phyloP scores from a whole-genome alignment of 1,140 invertebrate species.

The Gryon sp. region DNA sequence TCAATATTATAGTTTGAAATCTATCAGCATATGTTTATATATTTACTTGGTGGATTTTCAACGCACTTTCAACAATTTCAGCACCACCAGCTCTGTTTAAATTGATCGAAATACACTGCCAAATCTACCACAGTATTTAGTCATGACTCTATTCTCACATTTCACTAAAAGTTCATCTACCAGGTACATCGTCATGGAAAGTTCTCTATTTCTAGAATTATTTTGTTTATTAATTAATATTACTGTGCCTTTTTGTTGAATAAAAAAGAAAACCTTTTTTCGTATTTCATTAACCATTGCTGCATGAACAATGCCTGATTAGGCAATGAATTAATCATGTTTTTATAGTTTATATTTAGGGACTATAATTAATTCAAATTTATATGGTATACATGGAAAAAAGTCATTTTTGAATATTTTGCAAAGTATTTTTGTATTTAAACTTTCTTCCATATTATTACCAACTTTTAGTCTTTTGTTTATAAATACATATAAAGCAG shows the following conservation, averaged over 20 bases:
- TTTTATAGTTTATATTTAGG: no score
- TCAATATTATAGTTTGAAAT: slow-evolving; percentile 16
- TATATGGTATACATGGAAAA: no score
- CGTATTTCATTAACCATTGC: slow-evolving; percentile 19
- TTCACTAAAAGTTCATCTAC: slow-evolving; percentile 52
- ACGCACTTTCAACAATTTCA: neutral
- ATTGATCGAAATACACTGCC: slow-evolving; percentile 38
- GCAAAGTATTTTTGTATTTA: no score
- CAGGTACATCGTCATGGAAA: slow-evolving; percentile 60
- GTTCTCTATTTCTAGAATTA: slow-evolving; percentile 50
- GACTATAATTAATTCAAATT: no score
- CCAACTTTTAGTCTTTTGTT: no score
- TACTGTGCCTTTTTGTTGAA: no score
- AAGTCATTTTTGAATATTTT: no score
- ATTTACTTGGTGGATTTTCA: no score
- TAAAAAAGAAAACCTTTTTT: no score
- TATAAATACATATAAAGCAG: no score
- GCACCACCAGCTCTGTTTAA: slow-evolving; percentile 51
- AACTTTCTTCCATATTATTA: no score
- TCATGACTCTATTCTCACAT: slow-evolving; percentile 41
- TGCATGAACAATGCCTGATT: slow-evolving; percentile 42
- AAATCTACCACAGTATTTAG: slow-evolving; percentile 38
- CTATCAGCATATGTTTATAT: no score
- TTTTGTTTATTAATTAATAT: slow-evolving; percentile 15
- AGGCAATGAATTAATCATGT: slow-evolving; percentile 9